Conservation (phyloP, 1,140 invertebrate genomes). For the Venustaconcha ellipsiformis region DNA sequence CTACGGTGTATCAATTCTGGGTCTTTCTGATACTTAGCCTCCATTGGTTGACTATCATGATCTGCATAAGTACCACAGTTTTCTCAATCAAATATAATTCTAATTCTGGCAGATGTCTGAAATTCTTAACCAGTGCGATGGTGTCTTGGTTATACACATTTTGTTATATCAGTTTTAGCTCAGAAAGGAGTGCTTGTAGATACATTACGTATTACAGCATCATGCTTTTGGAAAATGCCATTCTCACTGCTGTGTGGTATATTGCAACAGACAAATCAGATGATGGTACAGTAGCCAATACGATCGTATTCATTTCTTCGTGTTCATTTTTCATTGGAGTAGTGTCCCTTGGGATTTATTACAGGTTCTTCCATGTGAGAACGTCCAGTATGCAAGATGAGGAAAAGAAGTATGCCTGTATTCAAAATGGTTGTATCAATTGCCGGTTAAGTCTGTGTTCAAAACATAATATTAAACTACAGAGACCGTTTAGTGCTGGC, state of each 20-base stretch:
- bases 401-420: slow-evolving; percentile 35
- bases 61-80: slow-evolving; percentile 87
- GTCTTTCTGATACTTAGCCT: slow-evolving; percentile 83
- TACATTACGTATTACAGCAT: slow-evolving; percentile 91
- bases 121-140: slow-evolving; percentile 78
- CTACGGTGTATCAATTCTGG: slow-evolving; percentile 86
- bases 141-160: slow-evolving; percentile 90
- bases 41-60: slow-evolving; percentile 87
- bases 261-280: slow-evolving; percentile 12
- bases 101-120: slow-evolving; percentile 70
- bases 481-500: slow-evolving; percentile 49
- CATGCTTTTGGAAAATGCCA: slow-evolving; percentile 89
- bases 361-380: slow-evolving; percentile 79
- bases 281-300: slow-evolving; percentile 27
- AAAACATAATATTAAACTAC: slow-evolving; percentile 47
- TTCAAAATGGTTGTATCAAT: slow-evolving; percentile 51
- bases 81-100: slow-evolving; percentile 85
- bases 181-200: slow-evolving; percentile 82
- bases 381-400: slow-evolving; percentile 62
- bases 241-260: slow-evolving; percentile 70
- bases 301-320: slow-evolving; percentile 74
- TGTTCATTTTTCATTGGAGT: slow-evolving; percentile 83
- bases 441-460: slow-evolving; percentile 56
- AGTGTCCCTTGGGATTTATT: slow-evolving; percentile 87
- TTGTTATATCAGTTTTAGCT: slow-evolving; percentile 90